These are phyloP conservation scores for Cyphomyrus discorhynchus DNA, from an alignment of 2,113 vertebrate genomes.

Conservation along the genomic window DNA sequence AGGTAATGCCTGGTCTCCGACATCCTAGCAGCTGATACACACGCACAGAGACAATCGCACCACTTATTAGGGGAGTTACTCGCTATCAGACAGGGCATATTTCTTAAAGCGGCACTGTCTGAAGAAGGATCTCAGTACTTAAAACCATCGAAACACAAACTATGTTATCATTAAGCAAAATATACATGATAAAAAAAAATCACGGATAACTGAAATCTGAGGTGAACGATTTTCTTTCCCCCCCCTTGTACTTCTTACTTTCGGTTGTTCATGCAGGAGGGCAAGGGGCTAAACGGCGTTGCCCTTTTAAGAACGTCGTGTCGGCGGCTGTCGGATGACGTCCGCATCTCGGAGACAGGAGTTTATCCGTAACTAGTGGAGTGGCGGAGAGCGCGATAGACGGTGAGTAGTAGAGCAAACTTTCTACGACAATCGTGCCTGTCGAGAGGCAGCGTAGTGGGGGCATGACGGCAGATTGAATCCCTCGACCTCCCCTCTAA, in stretches of 20 bases:
- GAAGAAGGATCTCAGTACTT: not conserved
- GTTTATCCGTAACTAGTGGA: conserved; percentile 12
- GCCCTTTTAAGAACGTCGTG: conserved; percentile 22
- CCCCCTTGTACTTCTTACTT: not conserved
- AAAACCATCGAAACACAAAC: not conserved
- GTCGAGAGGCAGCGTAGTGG: not conserved
- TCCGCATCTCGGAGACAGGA: conserved; percentile 16
- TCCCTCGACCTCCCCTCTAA: not conserved
- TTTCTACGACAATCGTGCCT: conserved; percentile 13
- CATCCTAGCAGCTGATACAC: not conserved
- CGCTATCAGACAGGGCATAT: not conserved
- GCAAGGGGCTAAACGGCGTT: not conserved
- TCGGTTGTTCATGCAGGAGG: not conserved
- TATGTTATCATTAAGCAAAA: not conserved
- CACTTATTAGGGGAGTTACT: not conserved
- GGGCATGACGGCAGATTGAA: not conserved
- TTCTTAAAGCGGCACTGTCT: not conserved
- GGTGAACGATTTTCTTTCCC: not conserved
- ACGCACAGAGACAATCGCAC: not conserved
- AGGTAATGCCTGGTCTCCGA: not conserved
- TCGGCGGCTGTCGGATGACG: conserved; percentile 18
- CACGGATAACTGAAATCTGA: not conserved
- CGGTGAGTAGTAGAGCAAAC: conserved; percentile 20
- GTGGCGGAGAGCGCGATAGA: conserved; percentile 21
- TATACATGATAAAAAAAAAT: not conserved